These are phyloP conservation scores for Galaxea fascicularis DNA, from an alignment of 92 coral and sea anemone genomes.

Conservation along the genomic window DNA sequence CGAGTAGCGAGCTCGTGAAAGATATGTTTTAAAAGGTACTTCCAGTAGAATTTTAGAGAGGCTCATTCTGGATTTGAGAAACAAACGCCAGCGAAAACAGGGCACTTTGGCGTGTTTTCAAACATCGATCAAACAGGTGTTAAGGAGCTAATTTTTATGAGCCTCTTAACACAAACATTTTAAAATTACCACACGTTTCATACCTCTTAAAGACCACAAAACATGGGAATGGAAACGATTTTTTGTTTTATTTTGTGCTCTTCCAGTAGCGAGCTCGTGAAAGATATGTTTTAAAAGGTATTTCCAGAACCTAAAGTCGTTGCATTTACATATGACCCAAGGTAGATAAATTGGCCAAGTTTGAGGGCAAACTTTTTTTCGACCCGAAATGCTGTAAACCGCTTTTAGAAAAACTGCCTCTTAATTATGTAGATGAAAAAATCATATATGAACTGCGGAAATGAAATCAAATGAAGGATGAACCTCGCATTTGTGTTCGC, in stretches of 20 bases:
- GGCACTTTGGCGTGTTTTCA: too few relatives aligned
- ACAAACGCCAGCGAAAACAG: too few relatives aligned
- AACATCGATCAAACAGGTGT: background rate
- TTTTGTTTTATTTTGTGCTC: constrained; percentile 16
- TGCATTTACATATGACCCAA: constrained; percentile 22
- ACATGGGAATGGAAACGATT: too few relatives aligned
- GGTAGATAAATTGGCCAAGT: constrained; percentile 27
- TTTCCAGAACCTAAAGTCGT: constrained; percentile 52
- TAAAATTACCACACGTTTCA: too few relatives aligned
- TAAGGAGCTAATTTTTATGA: background rate
- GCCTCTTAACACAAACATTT: too few relatives aligned
- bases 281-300: constrained; percentile 48
- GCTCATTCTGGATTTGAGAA: too few relatives aligned
- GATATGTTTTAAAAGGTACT: too few relatives aligned
- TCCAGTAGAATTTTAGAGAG: too few relatives aligned
- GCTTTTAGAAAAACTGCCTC: constrained; percentile 51
- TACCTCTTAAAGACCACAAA: too few relatives aligned
- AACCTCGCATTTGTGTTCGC: too few relatives aligned
- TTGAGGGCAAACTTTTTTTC: constrained; percentile 49
- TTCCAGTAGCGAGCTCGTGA: constrained; percentile 28
- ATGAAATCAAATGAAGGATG: too few relatives aligned
- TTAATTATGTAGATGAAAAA: constrained; percentile 17
- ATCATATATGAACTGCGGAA: too few relatives aligned
- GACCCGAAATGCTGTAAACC: constrained; percentile 56
- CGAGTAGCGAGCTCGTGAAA: background rate